A percentile compares a stretch with the other conserved stretches of the same genome.
These are phyloP conservation scores for Protonemura montana DNA, from an alignment of 2,888 invertebrate genomes.

Conservation along the genomic window DNA sequence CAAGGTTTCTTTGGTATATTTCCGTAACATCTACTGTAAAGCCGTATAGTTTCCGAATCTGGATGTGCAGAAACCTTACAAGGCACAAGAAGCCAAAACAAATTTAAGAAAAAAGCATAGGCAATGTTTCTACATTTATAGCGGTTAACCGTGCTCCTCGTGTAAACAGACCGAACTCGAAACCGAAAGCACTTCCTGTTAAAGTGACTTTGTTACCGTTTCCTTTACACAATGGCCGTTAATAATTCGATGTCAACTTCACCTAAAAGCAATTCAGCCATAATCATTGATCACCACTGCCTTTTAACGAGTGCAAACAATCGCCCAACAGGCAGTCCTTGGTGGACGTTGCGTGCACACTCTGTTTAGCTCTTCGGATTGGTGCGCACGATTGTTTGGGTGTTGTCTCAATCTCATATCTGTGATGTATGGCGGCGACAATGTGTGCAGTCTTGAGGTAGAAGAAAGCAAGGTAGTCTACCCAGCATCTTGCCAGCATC, in stretches of 20 bases:
- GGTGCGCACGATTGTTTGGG: not conserved
- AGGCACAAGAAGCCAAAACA: no score
- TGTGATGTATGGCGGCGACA: conserved; percentile 12
- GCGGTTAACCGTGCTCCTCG: no score
- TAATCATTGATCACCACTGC: not conserved
- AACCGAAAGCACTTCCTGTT: no score
- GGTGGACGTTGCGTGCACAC: not conserved
- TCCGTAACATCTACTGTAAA: no score
- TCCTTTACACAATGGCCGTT: not conserved
- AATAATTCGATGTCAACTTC: not conserved
- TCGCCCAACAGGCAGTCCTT: not conserved
- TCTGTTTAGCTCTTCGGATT: not conserved
- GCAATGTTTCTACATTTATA: no score
- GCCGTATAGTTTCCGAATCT: no score
- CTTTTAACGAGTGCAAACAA: not conserved
- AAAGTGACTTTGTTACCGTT: not conserved
- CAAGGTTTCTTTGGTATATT: no score
- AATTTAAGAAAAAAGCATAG: no score
- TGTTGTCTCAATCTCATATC: conserved; percentile 2
- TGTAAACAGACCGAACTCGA: no score
- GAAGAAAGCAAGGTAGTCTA: not conserved
- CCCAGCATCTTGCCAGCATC: not conserved
- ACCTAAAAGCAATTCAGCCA: not conserved
- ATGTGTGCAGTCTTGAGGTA: not conserved
- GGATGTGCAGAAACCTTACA: no score